Conservation (phyloP, 2,888 invertebrate species). For the Lasioglossum vierecki region DNA sequence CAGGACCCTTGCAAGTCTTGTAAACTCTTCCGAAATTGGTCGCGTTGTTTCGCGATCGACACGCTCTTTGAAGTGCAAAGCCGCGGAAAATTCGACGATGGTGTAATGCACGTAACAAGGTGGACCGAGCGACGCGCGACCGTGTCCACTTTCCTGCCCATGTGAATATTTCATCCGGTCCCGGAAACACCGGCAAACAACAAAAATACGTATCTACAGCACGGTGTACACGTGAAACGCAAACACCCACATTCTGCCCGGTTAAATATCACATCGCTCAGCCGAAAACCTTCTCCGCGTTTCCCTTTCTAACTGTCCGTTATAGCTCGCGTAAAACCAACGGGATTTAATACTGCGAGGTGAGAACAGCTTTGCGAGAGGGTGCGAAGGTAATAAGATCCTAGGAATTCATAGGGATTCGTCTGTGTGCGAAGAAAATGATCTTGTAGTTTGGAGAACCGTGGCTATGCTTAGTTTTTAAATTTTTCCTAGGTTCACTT, state of each 20-base stretch:
- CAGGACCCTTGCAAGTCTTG: neutral
- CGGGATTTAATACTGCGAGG: neutral
- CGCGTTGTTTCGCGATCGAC: slow-evolving; percentile 23
- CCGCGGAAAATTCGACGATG: slow-evolving; percentile 18
- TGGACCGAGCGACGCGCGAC: slow-evolving; percentile 3
- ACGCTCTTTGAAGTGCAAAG: slow-evolving; percentile 24
- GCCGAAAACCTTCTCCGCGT: neutral
- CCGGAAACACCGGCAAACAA: slow-evolving; percentile 7
- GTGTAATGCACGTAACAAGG: slow-evolving; percentile 36
- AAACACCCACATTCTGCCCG: neutral
- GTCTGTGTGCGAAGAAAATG: neutral
- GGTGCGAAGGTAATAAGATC: neutral
- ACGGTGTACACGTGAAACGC: neutral
- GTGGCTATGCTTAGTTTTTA: neutral
- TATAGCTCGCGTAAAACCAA: neutral
- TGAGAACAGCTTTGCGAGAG: neutral
- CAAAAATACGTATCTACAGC: slow-evolving; percentile 22
- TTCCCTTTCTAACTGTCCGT: neutral
- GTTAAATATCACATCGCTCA: neutral
- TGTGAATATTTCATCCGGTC: slow-evolving; percentile 33
- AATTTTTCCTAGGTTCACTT: neutral
- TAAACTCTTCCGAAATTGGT: slow-evolving; percentile 31
- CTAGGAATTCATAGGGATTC: neutral
- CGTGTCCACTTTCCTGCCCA: slow-evolving; percentile 1
- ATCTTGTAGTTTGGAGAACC: neutral